Evolutionary conservation across 2,888 invertebrate species (phyloP).

Genomic region (Heliothis peltigera): DNA sequence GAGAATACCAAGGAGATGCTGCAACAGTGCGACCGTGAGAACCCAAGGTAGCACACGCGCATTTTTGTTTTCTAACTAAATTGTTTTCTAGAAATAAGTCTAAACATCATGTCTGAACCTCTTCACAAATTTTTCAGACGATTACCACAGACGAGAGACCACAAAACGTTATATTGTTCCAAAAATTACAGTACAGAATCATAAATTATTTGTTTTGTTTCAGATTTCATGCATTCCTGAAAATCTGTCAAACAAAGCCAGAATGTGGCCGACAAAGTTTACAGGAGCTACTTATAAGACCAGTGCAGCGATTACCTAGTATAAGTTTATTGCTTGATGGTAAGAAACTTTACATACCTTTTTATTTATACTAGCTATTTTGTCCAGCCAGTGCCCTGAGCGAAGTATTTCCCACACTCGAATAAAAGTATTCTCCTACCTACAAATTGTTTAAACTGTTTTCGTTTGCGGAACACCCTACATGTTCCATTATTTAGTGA

Average conservation of each 20-base stretch:
- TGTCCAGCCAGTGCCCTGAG: too few relatives aligned
- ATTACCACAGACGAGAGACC: neutral
- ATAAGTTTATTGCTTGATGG: constrained; percentile 98
- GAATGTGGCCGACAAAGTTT: constrained; percentile 99
- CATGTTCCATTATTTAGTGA: too few relatives aligned
- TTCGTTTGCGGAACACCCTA: too few relatives aligned
- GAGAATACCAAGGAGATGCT: constrained; percentile 99
- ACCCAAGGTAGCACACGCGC: constrained; percentile 91
- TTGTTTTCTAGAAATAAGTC: too few relatives aligned
- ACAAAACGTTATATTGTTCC: neutral
- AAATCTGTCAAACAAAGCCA: constrained; percentile 97
- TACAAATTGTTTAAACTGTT: too few relatives aligned
- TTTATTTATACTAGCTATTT: too few relatives aligned
- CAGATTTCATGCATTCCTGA: constrained; percentile 98
- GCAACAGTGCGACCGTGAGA: constrained; percentile 96
- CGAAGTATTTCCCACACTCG: too few relatives aligned
- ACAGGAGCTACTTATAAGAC: constrained; percentile 98
- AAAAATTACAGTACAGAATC: neutral
- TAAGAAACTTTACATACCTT: constrained; percentile 78
- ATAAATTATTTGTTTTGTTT: constrained; percentile 52
- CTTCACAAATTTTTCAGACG: neutral
- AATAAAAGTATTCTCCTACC: too few relatives aligned
- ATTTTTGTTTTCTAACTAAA: too few relatives aligned
- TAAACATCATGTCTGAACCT: neutral
- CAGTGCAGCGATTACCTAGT: constrained; percentile 99